Evolutionary conservation across 2,797 vertebrate genomes (phyloP), one percentile per base, ranked within the genome.

Genomic region (Sphenopsis melanotis): DNA sequence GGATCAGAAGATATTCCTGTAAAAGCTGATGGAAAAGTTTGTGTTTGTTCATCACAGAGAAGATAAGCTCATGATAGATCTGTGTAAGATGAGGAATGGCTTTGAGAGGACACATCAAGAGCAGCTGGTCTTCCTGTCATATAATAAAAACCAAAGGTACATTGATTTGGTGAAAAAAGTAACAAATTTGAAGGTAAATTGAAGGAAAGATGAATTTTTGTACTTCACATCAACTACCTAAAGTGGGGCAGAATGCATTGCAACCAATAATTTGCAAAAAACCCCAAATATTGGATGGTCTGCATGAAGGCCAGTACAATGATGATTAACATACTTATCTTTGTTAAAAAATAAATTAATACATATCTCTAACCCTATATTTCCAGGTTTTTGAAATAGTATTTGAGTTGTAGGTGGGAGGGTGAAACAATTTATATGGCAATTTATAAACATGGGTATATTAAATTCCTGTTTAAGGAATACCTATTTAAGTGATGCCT

Each of bases 231-330:
- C 37, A 8, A 20, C 23, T 78, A 8, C 22, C 11, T 60, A 41
- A 32, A 17, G 8, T 49, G 37, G 41, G 86, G 24, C 46, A 20
- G 22, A 63, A 47, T 37, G 27, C 5, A 9, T 3, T 83, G n/a
- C 17, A 14, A 24, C 6, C 2, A 27, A 6, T 30, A 66, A 49
- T 37, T 57, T 75, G 20, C 24, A 82, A 55, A 79, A 66, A 36
- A 0, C 0, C 10, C 37, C 56, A 56, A 26, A 39, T 0, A 10
- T 7, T 42, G 7, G 7, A 20, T 42, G 5, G 42, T 50, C 34
- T 56, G 9, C 16, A 16, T 22, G 18, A 53, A 57, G n/a, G 36
- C 52, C 32, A 60, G 13, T 24, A n/a, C 4, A 50, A 2, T 68
- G 17, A 15, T 37, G 8, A 9, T 34, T 24, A n/a, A 56, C 2